Evolutionary conservation across 2,888 invertebrate genomes (phyloP).

Genomic region (Stenolophus ochropezus): DNA sequence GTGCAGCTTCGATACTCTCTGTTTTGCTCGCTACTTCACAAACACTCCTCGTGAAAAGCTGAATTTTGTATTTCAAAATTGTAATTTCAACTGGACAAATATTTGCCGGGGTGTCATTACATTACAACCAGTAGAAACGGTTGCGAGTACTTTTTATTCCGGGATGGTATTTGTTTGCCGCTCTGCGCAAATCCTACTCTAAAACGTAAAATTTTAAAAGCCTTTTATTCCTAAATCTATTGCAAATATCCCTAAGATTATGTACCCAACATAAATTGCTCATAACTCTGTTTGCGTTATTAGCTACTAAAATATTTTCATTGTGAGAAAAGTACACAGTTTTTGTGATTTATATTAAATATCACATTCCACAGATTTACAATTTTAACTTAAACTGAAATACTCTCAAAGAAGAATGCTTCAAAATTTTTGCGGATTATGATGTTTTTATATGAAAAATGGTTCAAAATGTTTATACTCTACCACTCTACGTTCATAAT

Average conservation of each 20-base stretch:
- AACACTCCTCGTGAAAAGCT: slow-evolving; percentile 31
- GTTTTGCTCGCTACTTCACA: neutral
- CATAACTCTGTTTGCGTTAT: slow-evolving; percentile 23
- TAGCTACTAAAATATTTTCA: slow-evolving; percentile 30
- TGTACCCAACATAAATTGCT: slow-evolving; percentile 18
- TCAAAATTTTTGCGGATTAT: no score
- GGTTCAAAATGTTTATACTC: no score
- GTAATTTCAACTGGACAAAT: slow-evolving; percentile 41
- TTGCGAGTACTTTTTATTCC: slow-evolving; percentile 16
- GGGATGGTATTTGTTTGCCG: slow-evolving; percentile 12
- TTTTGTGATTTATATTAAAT: neutral
- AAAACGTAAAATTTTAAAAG: slow-evolving; percentile 21
- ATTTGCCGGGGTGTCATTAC: slow-evolving; percentile 42
- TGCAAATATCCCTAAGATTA: slow-evolving; percentile 21
- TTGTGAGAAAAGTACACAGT: neutral
- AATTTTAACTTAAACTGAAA: no score
- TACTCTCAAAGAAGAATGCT: no score
- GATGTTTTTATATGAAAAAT: no score
- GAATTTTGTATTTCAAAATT: slow-evolving; percentile 48
- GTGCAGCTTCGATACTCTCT: neutral
- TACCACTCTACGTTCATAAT: no score
- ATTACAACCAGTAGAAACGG: slow-evolving; percentile 19
- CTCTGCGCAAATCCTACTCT: slow-evolving; percentile 7
- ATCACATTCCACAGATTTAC: neutral
- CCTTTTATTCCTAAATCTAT: slow-evolving; percentile 32